Evolutionary conservation across 2,113 vertebrate genomes (phyloP), one percentile per base, ranked within the genome.

Genomic region (Atrichornis clamosus): DNA sequence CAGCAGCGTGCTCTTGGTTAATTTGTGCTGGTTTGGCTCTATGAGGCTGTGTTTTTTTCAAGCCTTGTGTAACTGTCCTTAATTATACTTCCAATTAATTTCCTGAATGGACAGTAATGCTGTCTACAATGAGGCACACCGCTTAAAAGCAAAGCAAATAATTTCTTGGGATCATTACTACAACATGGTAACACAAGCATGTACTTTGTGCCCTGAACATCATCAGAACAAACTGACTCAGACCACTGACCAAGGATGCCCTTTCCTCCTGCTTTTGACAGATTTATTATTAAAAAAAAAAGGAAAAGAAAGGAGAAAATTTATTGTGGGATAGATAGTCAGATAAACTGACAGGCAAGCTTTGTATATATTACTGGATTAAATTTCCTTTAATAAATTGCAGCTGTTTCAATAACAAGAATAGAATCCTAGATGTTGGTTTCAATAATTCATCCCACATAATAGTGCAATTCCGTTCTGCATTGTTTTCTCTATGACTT

Each of bases 331-430:
- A 30, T 53, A 33, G 47, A 58, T 46, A 91, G 59, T 42, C 26
- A 73, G 87, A 83, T 70, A 85, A 72, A 46, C 27, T 50, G 46
- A 46, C 59, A 74, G 50, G 41, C 10, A 65, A 62, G 59, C 32
- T 81, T 80, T 84, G 27, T 27, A 24, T 55, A 35, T 37, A 74
- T 8, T 47, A 62, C 2, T 53, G 46, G 55, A 86, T 58, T 84
- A 74, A 86, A 89, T 69, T 81, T 84, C 73, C 50, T 90, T 53
- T 89, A 84, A 92, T 86, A 69, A 84, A 94, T 70, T 53, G 37
- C 41, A 74, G 50, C 32, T 15, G 2, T 58, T 94, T 95, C 50
- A 89, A 59, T 62, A 69, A 53, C 10, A 72, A 11, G 11, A 83
- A 64, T 23, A 60, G 77, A 88, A 73, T n/a, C 44, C 27, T 49